Evolutionary conservation across 37 sponge, comb jelly and placozoan genomes (phyloP).

Genomic region (Chondrosia reniformis): DNA sequence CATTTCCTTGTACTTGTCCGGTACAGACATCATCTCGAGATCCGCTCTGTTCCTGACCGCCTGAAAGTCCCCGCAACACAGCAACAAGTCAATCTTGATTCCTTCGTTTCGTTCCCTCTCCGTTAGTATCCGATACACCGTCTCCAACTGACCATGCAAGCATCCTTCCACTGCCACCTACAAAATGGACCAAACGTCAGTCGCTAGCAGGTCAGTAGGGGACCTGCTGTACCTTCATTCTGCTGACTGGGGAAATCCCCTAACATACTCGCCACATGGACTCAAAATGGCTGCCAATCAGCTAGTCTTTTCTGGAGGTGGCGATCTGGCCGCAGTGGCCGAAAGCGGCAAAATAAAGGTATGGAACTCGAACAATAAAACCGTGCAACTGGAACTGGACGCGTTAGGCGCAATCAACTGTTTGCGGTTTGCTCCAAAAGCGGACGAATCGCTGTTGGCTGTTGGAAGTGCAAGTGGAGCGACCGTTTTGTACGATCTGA

Average conservation of each 20-base stretch:
- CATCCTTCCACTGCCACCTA: conserved; percentile 97
- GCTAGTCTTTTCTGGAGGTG: background rate
- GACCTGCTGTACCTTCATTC: too few species aligned
- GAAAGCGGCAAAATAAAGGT: background rate
- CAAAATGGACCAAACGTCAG: background rate
- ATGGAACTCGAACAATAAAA: conserved; percentile 6
- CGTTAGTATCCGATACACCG: conserved; percentile 70
- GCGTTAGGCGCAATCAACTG: background rate
- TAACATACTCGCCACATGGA: too few species aligned
- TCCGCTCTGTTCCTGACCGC: conserved; percentile 84
- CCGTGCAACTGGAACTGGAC: background rate
- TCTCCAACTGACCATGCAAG: conserved; percentile 91
- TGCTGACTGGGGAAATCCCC: too few species aligned
- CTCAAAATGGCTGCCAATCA: too few species aligned
- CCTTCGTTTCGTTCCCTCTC: conserved; percentile 57
- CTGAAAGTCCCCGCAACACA: conserved; percentile 98
- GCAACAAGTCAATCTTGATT: conserved; percentile 82
- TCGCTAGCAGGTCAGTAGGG: too few species aligned
- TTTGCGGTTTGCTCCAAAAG: background rate
- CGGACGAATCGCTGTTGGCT: background rate
- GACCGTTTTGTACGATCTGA: background rate
- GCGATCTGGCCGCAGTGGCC: background rate
- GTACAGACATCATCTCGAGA: conserved; percentile 83
- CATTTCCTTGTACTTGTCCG: conserved; percentile 83
- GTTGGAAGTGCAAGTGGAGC: background rate